Percentiles rank a stretch among this genome's conserved stretches.
Evolutionary conservation across 2,797 vertebrate species (phyloP).

Genomic region (Enteromius viviparus): DNA sequence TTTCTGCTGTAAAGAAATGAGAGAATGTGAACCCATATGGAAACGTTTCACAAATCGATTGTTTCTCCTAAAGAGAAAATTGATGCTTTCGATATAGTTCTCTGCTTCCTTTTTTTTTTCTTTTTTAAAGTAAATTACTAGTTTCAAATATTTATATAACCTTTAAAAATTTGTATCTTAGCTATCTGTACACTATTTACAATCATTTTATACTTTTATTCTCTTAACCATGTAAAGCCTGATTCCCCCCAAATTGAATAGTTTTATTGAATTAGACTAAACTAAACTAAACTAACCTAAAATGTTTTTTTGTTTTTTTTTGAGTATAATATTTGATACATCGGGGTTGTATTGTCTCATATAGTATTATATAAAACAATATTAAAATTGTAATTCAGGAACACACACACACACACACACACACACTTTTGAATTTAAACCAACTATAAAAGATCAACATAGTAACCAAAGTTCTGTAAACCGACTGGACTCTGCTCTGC

Average conservation of each 20-base stretch:
- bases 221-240: not conserved
- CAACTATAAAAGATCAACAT: too few relatives aligned
- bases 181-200: not conserved
- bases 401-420: not conserved
- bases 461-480: not conserved
- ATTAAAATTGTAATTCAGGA: not conserved
- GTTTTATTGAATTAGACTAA: not conserved
- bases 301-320: too few relatives aligned
- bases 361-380: not conserved
- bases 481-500: constrained; percentile 8
- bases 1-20: not conserved
- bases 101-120: not conserved
- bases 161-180: not conserved
- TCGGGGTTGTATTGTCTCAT: not conserved
- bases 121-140: not conserved
- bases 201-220: not conserved
- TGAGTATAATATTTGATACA: not conserved
- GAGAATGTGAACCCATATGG: not conserved
- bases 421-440: not conserved
- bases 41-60: not conserved
- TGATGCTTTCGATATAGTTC: not conserved
- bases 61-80: not conserved
- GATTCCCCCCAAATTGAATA: not conserved
- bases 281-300: too few relatives aligned
- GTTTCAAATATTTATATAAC: not conserved